Percentiles rank a stretch among this genome's conserved stretches.
Conservation (phyloP, 2,797 vertebrate genomes). For the Amblyopsis hoosieri region DNA sequence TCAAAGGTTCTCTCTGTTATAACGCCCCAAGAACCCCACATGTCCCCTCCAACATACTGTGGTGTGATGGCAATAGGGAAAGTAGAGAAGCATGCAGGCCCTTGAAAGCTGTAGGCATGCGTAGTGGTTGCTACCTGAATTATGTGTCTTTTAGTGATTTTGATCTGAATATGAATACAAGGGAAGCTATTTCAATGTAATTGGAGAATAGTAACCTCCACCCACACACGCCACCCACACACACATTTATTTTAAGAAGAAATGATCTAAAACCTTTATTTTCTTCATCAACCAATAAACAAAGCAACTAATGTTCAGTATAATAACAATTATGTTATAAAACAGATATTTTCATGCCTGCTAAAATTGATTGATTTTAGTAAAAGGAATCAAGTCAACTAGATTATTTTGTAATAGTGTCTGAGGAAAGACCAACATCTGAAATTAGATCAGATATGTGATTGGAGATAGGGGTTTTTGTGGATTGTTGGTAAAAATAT, state of each 20-base stretch:
- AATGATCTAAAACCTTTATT: neutral
- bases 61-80: too few species aligned
- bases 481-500: too few species aligned
- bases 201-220: neutral
- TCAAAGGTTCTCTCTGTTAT: neutral
- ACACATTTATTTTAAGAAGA: neutral
- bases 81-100: too few species aligned
- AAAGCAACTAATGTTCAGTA: constrained; percentile 14
- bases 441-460: too few species aligned
- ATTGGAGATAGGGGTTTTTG: too few species aligned
- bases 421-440: too few species aligned
- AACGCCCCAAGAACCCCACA: too few species aligned
- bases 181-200: constrained; percentile 6
- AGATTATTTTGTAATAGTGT: too few species aligned
- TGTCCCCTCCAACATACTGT: too few species aligned
- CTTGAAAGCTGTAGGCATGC: too few species aligned
- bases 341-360: neutral
- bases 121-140: too few species aligned
- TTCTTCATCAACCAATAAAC: constrained; percentile 13
- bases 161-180: constrained; percentile 7
- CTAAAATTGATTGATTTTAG: neutral
- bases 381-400: neutral
- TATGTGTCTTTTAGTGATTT: neutral
- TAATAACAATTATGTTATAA: neutral
- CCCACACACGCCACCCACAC: neutral